Conservation (phyloP, 1,140 invertebrate genomes). For the Drosophila pachea region DNA sequence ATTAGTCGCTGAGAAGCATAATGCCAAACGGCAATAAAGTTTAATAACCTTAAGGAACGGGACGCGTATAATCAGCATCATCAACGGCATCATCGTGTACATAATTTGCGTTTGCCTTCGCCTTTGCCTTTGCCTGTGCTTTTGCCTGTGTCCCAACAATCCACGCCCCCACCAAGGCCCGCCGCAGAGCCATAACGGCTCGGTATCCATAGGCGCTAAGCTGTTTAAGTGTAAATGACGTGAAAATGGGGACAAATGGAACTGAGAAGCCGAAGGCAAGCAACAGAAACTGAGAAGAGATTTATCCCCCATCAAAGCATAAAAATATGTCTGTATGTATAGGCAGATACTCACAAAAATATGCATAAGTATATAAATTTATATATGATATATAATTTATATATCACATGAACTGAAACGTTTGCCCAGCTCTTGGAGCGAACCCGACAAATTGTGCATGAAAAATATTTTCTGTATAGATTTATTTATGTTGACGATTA, state of each 20-base stretch:
- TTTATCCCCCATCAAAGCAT: constrained; percentile 37
- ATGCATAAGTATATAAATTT: background rate
- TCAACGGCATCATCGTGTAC: constrained; percentile 67
- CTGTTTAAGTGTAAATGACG: constrained; percentile 75
- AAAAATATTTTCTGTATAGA: constrained; percentile 49
- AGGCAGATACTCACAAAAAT: background rate
- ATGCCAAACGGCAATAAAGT: constrained; percentile 70
- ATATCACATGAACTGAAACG: constrained; percentile 41
- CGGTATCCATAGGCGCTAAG: constrained; percentile 59
- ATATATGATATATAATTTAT: constrained; percentile 50
- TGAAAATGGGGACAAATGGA: constrained; percentile 59
- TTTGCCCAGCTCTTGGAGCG: constrained; percentile 10
- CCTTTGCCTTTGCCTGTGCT: no score
- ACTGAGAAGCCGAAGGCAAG: constrained; percentile 22
- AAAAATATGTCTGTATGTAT: constrained; percentile 29
- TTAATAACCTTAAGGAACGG: constrained; percentile 69
- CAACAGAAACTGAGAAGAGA: constrained; percentile 30
- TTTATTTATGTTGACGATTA: constrained; percentile 69
- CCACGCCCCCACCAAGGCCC: background rate
- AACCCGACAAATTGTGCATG: constrained; percentile 62
- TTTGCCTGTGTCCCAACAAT: background rate
- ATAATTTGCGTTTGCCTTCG: constrained; percentile 46
- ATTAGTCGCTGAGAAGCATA: constrained; percentile 40
- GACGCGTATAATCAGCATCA: constrained; percentile 67
- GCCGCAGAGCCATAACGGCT: background rate